Percentiles rank a stretch among this genome's conserved stretches.
phyloP scores from a whole-genome alignment of 2,797 vertebrate genomes.

The Petrocephalus sullivani region DNA sequence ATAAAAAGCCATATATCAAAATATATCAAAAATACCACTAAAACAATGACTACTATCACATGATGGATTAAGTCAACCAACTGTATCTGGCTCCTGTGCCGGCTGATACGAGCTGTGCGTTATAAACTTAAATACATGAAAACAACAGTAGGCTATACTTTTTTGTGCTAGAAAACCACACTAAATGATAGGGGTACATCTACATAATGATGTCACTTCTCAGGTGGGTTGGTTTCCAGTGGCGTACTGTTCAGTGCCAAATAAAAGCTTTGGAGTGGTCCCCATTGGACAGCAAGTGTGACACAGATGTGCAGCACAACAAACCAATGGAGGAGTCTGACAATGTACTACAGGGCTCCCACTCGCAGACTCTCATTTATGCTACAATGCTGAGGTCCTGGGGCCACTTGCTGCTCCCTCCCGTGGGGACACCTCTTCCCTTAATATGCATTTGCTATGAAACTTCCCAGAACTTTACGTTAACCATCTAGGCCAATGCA shows the following conservation, averaged over 20 bases:
- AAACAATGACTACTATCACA: background rate
- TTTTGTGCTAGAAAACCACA: background rate
- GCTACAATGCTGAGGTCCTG: background rate
- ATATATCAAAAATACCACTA: background rate
- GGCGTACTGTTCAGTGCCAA: background rate
- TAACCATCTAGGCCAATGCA: conserved; percentile 2
- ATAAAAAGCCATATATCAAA: background rate
- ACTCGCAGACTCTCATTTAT: background rate
- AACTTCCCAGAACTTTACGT: background rate
- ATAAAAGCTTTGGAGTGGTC: background rate
- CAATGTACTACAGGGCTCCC: background rate
- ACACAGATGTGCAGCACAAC: background rate
- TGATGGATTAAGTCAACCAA: background rate
- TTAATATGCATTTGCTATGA: background rate
- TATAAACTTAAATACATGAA: background rate
- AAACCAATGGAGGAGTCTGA: background rate
- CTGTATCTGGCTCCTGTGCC: background rate
- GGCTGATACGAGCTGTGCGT: background rate
- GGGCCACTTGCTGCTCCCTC: background rate
- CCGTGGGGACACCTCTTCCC: background rate
- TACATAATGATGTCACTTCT: background rate
- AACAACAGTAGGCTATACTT: background rate
- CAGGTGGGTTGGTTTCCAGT: background rate
- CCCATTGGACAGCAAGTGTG: background rate
- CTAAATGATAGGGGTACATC: background rate